A percentile compares a stretch with the other conserved stretches of the same genome.
Evolutionary conservation across 2,888 invertebrate species (phyloP).

Genomic region (Machimus atricapillus): DNA sequence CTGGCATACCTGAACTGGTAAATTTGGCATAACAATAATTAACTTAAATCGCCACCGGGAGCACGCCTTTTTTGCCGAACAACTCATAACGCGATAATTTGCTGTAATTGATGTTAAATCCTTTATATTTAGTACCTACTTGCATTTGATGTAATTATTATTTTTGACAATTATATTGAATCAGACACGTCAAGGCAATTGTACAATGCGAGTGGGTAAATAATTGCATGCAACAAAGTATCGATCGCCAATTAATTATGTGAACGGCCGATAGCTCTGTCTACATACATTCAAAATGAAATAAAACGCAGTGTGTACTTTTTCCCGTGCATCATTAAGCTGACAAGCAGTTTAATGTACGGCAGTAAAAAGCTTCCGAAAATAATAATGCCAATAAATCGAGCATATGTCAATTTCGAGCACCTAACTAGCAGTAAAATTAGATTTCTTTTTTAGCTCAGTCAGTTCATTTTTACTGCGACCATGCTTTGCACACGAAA

Average conservation of each 20-base stretch:
- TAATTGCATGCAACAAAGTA: not conserved
- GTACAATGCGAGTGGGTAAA: not conserved
- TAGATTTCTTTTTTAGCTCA: not conserved
- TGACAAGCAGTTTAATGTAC: not conserved
- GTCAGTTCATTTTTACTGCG: not conserved
- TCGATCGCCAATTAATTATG: not conserved
- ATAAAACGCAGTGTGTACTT: not conserved
- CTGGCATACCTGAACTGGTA: not conserved
- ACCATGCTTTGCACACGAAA: not conserved
- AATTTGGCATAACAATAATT: not conserved
- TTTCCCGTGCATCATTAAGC: not conserved
- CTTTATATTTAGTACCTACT: no score
- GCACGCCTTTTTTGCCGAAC: not conserved
- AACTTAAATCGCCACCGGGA: not conserved
- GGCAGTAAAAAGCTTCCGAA: not conserved
- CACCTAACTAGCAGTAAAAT: not conserved
- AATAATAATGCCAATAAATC: not conserved
- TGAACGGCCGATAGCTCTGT: not conserved
- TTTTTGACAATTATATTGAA: not conserved
- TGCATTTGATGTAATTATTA: not conserved
- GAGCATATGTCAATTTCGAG: not conserved
- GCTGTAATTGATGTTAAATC: not conserved
- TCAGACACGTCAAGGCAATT: not conserved
- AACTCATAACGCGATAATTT: not conserved
- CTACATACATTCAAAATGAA: not conserved